Evolutionary conservation across 2,888 invertebrate genomes (phyloP), one percentile per base, ranked within the genome.

Genomic region (Harpalus rubripes): DNA sequence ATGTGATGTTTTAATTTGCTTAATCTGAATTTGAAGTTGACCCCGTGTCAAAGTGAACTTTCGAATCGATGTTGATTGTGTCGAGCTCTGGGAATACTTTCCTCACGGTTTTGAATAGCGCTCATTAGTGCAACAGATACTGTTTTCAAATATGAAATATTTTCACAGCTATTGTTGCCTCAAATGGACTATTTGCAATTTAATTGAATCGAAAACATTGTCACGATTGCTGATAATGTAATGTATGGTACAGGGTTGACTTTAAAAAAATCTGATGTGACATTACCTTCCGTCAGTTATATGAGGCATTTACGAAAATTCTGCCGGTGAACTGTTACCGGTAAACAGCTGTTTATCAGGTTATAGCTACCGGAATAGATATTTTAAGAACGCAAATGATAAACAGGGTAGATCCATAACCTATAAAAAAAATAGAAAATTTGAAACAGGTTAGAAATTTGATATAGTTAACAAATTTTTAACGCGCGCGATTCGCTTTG

Each of bases 1-100:
- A 68, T 68, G 32, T 39, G 32, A 68, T 39, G 68, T 68, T 68
- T 68, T 68, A 68, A 68, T 68, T 68, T 68, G 68, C 68, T 68
- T 68, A 68, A 68, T 68, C 68, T 10, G 68, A 68, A 68, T 68
- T 68, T 39, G 26, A 32, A 10, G 32, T n/a, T 68, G 26, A 68
- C 32, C 68, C 26, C 15, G n/a, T 68, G 68, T 68, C 68, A 68
- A 32, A 39, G 1, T 68, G 44, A 52, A 32, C 1, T 32, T 32
- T 32, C 32, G 32, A 32, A 32, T 32, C 32, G 32, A 32, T 32
- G 32, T 32, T 32, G 32, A 32, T 32, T 6, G 32, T 12, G 44
- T 52, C 0, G 44, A 10, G 44, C 12, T 32, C 4, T 52, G 44
- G 44, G 44, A 52, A 52, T 52, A 52, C 44, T 52, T 32, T 32